phyloP scores from a whole-genome alignment of 2,888 invertebrate genomes.

The Lydus trimaculatus region DNA sequence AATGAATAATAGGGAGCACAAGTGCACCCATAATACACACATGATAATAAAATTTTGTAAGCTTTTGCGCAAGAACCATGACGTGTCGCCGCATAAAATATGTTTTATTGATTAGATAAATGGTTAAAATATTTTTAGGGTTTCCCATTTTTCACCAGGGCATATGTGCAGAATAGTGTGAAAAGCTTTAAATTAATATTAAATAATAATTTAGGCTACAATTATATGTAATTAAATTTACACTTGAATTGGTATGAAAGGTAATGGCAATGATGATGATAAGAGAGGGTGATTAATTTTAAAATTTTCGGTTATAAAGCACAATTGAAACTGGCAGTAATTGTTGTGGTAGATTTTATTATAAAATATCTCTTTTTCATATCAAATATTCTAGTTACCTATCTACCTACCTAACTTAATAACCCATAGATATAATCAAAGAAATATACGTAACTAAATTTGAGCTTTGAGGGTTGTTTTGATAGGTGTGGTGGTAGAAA shows the following conservation, averaged over 20 bases:
- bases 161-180: background rate
- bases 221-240: conserved; percentile 29
- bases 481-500: too few relatives aligned
- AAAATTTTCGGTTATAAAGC: background rate
- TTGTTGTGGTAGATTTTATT: too few relatives aligned
- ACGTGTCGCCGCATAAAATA: conserved; percentile 30
- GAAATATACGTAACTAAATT: too few relatives aligned
- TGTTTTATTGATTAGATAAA: conserved; percentile 30
- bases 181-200: background rate
- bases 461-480: too few relatives aligned
- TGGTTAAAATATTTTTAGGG: conserved; percentile 9
- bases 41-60: conserved; percentile 18
- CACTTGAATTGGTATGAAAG: conserved; percentile 22
- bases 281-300: background rate
- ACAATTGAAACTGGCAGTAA: too few relatives aligned
- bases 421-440: too few relatives aligned
- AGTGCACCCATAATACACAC: background rate
- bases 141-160: background rate
- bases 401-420: too few relatives aligned
- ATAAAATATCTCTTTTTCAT: background rate
- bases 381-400: too few relatives aligned
- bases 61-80: conserved; percentile 24
- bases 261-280: background rate
- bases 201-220: background rate
- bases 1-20: background rate